These are phyloP conservation scores for Polydrusus cervinus DNA, from an alignment of 2,888 invertebrate species.

Conservation along the genomic window DNA sequence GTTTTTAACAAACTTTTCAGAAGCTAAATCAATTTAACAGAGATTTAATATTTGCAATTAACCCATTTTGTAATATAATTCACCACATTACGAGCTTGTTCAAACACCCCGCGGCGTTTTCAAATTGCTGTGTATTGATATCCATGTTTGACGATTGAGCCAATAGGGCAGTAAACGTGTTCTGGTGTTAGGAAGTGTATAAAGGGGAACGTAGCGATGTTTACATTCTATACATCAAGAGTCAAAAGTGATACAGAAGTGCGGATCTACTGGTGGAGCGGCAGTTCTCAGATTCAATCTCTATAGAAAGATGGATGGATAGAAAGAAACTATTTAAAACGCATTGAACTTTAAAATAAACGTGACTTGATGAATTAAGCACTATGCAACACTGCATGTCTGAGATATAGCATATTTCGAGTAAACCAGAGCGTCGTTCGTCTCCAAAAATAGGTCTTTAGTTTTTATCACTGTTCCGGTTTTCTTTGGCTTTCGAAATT, in stretches of 20 bases:
- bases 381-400: too few species aligned
- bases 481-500: too few species aligned
- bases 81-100: not conserved
- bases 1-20: not conserved
- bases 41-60: conserved; percentile 5
- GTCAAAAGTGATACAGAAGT: not conserved
- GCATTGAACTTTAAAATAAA: too few species aligned
- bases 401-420: too few species aligned
- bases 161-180: conserved; percentile 1
- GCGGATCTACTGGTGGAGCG: too few species aligned
- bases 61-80: conserved; percentile 4
- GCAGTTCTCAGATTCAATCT: too few species aligned
- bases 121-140: conserved; percentile 11
- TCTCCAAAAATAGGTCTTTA: too few species aligned
- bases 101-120: conserved; percentile 19
- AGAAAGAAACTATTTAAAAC: too few species aligned
- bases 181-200: not conserved
- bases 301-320: too few species aligned
- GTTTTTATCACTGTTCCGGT: too few species aligned
- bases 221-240: not conserved
- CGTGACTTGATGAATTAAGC: too few species aligned
- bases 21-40: not conserved
- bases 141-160: not conserved
- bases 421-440: too few species aligned
- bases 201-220: not conserved